phyloP scores from a whole-genome alignment of 2,888 invertebrate genomes.

The Ochropacha duplaris region DNA sequence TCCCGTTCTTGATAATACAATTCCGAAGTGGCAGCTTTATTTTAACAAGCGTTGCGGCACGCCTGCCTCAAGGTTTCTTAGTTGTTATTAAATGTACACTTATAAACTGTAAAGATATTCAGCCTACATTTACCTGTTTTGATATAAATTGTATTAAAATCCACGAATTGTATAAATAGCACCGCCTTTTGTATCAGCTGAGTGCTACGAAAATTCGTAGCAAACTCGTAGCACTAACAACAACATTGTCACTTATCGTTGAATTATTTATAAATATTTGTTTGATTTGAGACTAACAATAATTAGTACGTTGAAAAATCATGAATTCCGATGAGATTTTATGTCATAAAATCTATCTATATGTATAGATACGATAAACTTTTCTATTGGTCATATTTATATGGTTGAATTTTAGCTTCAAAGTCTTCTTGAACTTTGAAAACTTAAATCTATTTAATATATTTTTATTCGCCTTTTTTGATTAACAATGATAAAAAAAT shows the following conservation, averaged over 20 bases:
- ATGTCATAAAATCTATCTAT: too few species aligned
- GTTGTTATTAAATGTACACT: background rate
- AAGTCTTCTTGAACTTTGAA: too few species aligned
- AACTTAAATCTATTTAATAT: too few species aligned
- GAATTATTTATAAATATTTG: background rate
- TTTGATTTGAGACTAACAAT: too few species aligned
- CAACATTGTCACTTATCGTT: background rate
- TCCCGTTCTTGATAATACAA: conserved; percentile 6
- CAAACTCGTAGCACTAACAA: conserved; percentile 3
- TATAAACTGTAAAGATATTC: background rate
- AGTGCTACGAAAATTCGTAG: conserved; percentile 3
- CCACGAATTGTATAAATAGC: background rate
- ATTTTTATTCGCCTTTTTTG: too few species aligned
- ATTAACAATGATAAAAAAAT: too few species aligned
- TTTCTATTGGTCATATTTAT: too few species aligned
- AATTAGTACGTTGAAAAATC: too few species aligned
- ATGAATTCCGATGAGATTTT: too few species aligned
- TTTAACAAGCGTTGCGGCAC: conserved; percentile 6
- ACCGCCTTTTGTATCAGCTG: background rate
- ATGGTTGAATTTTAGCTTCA: too few species aligned
- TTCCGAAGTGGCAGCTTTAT: conserved; percentile 5
- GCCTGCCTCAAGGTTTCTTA: conserved; percentile 5
- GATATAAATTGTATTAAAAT: background rate
- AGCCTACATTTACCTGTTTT: background rate
- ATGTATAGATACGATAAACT: too few species aligned